Evolutionary conservation across 2,113 vertebrate species (phyloP).

Genomic region (Gnathonemus longibarbis): DNA sequence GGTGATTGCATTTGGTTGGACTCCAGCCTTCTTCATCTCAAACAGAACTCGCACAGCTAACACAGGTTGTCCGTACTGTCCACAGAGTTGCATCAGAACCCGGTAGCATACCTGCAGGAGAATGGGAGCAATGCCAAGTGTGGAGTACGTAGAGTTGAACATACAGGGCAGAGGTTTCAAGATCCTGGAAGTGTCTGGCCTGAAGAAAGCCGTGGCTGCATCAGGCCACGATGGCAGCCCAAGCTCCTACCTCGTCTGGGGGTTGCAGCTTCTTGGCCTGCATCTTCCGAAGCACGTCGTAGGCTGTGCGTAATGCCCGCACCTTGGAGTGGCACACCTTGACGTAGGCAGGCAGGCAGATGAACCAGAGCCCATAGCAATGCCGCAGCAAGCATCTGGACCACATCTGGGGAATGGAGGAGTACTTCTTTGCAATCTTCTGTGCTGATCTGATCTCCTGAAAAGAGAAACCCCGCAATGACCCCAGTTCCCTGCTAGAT

Average conservation of each 20-base stretch:
- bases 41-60: conserved; percentile 89
- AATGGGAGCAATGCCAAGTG: not conserved
- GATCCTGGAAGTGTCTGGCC: not conserved
- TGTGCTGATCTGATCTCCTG: conserved; percentile 95
- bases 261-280: conserved; percentile 90
- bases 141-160: not conserved
- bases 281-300: conserved; percentile 90
- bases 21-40: conserved; percentile 94
- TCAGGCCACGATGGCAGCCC: not conserved
- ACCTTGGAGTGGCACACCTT: conserved; percentile 89
- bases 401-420: conserved; percentile 96
- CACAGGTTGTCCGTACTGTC: conserved; percentile 92
- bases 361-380: conserved; percentile 95
- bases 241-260: conserved; percentile 79
- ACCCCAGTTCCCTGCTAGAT: not conserved
- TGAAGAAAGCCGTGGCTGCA: not conserved
- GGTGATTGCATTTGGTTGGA: conserved; percentile 95
- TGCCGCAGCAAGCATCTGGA: conserved; percentile 89
- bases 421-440: conserved; percentile 86
- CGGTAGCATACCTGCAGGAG: conserved; percentile 86
- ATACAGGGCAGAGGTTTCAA: not conserved
- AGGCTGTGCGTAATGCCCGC: conserved; percentile 83
- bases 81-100: conserved; percentile 92
- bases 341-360: conserved; percentile 88
- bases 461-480: not conserved